phyloP scores from a whole-genome alignment of 2,113 vertebrate species.

The Nicator chloris region DNA sequence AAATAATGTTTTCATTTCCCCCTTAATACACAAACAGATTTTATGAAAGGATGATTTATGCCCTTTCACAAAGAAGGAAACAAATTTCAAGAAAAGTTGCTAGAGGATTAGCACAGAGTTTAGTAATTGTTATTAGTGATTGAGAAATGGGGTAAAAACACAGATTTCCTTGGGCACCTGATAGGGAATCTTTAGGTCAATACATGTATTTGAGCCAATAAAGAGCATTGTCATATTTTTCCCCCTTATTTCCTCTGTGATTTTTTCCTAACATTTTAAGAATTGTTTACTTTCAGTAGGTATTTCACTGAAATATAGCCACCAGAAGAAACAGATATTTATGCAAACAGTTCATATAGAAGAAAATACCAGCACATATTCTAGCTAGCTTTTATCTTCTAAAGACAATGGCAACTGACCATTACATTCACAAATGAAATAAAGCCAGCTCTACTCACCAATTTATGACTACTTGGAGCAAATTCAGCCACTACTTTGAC shows the following conservation, averaged over 20 bases:
- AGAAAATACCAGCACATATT: neutral
- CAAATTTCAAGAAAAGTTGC: neutral
- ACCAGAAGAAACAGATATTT: neutral
- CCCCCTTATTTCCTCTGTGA: fast-evolving
- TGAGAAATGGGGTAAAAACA: fast-evolving
- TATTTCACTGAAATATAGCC: neutral
- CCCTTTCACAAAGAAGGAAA: neutral
- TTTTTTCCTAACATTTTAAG: neutral
- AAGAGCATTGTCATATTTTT: neutral
- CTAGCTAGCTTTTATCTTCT: neutral
- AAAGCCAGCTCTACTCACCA: neutral
- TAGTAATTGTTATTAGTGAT: neutral
- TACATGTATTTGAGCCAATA: neutral
- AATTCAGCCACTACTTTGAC: neutral
- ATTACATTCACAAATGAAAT: neutral
- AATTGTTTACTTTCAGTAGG: neutral
- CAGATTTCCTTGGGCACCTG: neutral
- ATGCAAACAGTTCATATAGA: neutral
- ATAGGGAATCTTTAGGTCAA: neutral
- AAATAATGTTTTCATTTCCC: neutral
- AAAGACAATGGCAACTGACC: neutral
- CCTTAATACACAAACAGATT: neutral
- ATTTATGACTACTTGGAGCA: neutral
- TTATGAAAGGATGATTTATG: neutral
- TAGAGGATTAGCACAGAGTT: neutral